Evolutionary conservation across 2,797 vertebrate genomes (phyloP).

Genomic region (Acridotheres tristis): DNA sequence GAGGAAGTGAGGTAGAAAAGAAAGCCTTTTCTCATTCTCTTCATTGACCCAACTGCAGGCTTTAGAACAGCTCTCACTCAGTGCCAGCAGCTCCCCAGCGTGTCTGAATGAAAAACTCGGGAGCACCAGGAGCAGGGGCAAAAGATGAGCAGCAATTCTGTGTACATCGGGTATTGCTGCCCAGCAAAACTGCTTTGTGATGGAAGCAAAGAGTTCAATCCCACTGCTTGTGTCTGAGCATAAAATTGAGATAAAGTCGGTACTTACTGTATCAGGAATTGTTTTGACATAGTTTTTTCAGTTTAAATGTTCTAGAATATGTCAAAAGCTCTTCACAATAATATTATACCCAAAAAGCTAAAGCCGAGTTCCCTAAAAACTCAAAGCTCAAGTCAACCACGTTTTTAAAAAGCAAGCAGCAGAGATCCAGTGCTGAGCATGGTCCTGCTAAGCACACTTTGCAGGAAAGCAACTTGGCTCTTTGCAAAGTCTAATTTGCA

Average conservation of each 20-base stretch:
- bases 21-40: not conserved
- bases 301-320: not conserved
- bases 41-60: not conserved
- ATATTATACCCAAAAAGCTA: not conserved
- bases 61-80: not conserved
- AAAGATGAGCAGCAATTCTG: not conserved
- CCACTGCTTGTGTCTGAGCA: not conserved
- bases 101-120: not conserved
- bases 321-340: not conserved
- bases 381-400: not conserved
- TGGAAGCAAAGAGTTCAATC: not conserved
- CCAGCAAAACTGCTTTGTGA: not conserved
- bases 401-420: not conserved
- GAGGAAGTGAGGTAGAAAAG: not conserved
- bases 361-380: not conserved
- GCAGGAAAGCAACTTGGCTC: not conserved
- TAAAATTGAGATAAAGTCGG: not conserved
- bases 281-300: not conserved
- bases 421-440: accelerated
- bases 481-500: not conserved
- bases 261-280: not conserved
- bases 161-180: not conserved
- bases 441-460: not conserved
- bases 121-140: not conserved
- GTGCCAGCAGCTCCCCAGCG: not conserved